phyloP scores from a whole-genome alignment of 2,113 vertebrate genomes.

The Podilymbus podiceps region DNA sequence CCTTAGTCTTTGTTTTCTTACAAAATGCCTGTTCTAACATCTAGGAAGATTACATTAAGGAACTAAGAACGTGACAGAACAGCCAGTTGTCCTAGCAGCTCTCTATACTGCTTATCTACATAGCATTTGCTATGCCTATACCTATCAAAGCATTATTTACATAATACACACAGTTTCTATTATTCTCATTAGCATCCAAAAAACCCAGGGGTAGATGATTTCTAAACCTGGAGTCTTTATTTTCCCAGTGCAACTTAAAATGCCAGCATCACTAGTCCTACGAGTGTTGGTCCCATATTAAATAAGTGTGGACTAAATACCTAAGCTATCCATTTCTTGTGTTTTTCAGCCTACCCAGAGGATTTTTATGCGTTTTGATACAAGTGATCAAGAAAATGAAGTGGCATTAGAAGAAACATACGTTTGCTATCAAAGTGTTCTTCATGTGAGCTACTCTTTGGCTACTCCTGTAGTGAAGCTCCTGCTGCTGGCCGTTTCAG shows the following conservation, averaged over 20 bases:
- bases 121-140: slow-evolving; percentile 36
- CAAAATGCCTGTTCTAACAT: slow-evolving; percentile 24
- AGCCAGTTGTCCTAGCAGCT: slow-evolving; percentile 16
- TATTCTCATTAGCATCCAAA: slow-evolving; percentile 25
- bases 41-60: slow-evolving; percentile 11
- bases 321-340: background rate
- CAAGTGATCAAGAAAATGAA: background rate
- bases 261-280: slow-evolving; percentile 32
- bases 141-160: slow-evolving; percentile 46
- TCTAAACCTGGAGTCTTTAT: slow-evolving; percentile 32
- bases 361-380: background rate
- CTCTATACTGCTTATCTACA: slow-evolving; percentile 48
- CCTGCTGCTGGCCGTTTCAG: slow-evolving; percentile 29
- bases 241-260: slow-evolving; percentile 60
- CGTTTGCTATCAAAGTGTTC: background rate
- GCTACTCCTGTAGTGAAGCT: background rate
- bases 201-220: background rate
- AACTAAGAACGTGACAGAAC: slow-evolving; percentile 23
- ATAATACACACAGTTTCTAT: slow-evolving; percentile 38
- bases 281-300: slow-evolving; percentile 53
- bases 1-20: slow-evolving; percentile 54
- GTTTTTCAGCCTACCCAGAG: background rate
- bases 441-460: background rate
- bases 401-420: background rate
- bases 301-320: background rate